Percentiles rank a stretch among this genome's conserved stretches.
Conservation (phyloP, 64 coral and sea anemone genomes). For the Porites lutea region DNA sequence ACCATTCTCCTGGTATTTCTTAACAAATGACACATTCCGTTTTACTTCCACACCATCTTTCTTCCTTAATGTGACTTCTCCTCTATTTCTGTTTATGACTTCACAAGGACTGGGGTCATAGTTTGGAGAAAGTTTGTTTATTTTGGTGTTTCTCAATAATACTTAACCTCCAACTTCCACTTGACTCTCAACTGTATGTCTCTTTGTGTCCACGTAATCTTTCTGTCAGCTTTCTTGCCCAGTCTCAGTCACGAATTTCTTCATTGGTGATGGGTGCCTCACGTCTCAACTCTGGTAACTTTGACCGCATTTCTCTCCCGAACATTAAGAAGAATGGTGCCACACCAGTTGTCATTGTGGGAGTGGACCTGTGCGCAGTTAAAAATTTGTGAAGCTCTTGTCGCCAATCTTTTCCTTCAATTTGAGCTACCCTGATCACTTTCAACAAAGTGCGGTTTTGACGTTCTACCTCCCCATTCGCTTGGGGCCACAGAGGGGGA, state of each 20-base stretch:
- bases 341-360: not conserved
- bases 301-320: not conserved
- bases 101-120: too few relatives aligned
- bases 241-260: not conserved
- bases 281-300: too few relatives aligned
- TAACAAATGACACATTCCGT: too few relatives aligned
- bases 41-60: too few relatives aligned
- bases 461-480: too few relatives aligned
- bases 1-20: conserved; percentile 4
- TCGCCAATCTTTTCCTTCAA: conserved; percentile 20
- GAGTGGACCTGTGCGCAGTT: conserved; percentile 4
- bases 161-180: too few relatives aligned
- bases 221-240: conserved; percentile 33
- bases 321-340: conserved; percentile 32
- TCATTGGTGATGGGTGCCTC: too few relatives aligned
- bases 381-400: too few relatives aligned
- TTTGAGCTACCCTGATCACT: conserved; percentile 1
- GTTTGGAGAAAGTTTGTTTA: not conserved
- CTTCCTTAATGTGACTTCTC: conserved; percentile 19
- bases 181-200: too few relatives aligned
- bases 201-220: too few relatives aligned
- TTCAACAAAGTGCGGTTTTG: too few relatives aligned
- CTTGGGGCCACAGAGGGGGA: not conserved
- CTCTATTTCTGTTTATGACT: conserved; percentile 10
- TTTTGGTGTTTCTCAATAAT: too few relatives aligned